Evolutionary conservation across 2,888 invertebrate genomes (phyloP).

Genomic region (Lasiommata megera): DNA sequence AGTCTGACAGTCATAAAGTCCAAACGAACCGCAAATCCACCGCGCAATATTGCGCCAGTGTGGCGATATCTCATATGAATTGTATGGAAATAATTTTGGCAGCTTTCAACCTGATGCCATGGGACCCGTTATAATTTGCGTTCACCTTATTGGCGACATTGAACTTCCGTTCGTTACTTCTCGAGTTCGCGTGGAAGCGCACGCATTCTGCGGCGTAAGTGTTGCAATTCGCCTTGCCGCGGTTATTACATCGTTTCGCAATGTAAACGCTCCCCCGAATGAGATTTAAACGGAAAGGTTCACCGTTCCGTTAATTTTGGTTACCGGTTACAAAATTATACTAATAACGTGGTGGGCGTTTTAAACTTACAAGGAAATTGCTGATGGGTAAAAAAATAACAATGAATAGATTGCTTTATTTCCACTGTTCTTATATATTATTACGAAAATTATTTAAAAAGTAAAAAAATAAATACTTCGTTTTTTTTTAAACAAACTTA

Average conservation of each 20-base stretch:
- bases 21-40: too few relatives aligned
- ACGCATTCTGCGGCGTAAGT: slow-evolving; percentile 17
- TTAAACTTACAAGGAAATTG: background rate
- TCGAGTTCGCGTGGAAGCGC: slow-evolving; percentile 26
- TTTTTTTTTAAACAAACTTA: too few relatives aligned
- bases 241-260: slow-evolving; percentile 23
- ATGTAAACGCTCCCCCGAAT: slow-evolving; percentile 20
- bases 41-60: too few relatives aligned
- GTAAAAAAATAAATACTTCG: too few relatives aligned
- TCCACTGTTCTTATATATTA: background rate
- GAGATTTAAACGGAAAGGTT: slow-evolving; percentile 7
- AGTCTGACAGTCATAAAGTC: too few relatives aligned
- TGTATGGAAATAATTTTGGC: too few relatives aligned
- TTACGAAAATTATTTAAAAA: too few relatives aligned
- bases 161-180: slow-evolving; percentile 41
- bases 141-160: slow-evolving; percentile 42
- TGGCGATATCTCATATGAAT: too few relatives aligned
- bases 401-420: background rate
- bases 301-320: slow-evolving; percentile 14
- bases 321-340: slow-evolving; percentile 13
- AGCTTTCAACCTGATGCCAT: too few relatives aligned
- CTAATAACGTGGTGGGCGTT: background rate
- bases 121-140: too few relatives aligned
- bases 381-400: background rate
- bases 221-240: slow-evolving; percentile 15